These are phyloP conservation scores for Sarcophaga rosellei DNA, from an alignment of 2,888 invertebrate species.

Conservation along the genomic window DNA sequence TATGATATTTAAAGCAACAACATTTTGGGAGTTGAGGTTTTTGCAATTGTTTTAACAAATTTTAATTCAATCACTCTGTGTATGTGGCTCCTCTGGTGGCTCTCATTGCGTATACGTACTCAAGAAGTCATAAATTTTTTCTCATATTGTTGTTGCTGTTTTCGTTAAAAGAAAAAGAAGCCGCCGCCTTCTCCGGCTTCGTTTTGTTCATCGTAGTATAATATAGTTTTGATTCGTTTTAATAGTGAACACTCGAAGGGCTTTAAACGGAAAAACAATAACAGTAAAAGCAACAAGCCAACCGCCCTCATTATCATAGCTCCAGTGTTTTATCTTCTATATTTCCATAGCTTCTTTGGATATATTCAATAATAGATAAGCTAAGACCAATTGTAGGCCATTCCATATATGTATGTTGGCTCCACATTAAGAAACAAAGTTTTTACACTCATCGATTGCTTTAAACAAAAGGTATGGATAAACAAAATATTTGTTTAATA, in stretches of 20 bases:
- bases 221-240: conserved; percentile 6
- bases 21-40: conserved; percentile 18
- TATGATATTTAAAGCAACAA: background rate
- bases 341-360: background rate
- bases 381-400: background rate
- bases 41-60: conserved; percentile 26
- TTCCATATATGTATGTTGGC: no score
- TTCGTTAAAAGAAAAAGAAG: conserved; percentile 33
- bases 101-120: conserved; percentile 64
- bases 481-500: background rate
- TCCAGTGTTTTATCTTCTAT: background rate
- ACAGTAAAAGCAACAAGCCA: background rate
- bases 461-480: no score
- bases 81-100: conserved; percentile 51
- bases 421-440: no score
- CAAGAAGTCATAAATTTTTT: conserved; percentile 54
- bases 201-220: conserved; percentile 16
- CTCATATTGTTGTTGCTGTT: background rate
- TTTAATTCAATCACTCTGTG: conserved; percentile 37
- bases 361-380: background rate
- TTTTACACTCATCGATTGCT: no score
- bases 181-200: conserved; percentile 48
- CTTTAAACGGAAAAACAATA: background rate
- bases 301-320: background rate
- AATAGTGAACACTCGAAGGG: conserved; percentile 14